phyloP scores from a whole-genome alignment of 92 coral and sea anemone genomes.

The Siderastrea siderea region DNA sequence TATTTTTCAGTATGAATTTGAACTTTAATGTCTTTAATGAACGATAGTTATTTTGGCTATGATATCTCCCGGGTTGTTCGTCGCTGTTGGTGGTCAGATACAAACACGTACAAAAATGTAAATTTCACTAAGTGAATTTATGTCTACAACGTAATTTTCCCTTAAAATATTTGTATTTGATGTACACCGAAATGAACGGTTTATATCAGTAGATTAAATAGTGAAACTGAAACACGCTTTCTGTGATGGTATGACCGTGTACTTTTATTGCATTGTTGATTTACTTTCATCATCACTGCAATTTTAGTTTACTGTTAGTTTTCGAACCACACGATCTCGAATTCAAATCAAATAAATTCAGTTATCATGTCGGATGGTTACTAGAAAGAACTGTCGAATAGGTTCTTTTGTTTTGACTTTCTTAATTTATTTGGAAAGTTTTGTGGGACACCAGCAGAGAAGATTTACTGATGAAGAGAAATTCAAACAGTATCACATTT shows the following conservation, averaged over 20 bases:
- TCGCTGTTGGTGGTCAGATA: conserved; percentile 25
- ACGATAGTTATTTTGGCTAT: neutral
- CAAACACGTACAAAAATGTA: neutral
- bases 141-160: neutral
- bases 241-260: neutral
- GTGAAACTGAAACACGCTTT: neutral
- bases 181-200: no score
- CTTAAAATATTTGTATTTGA: no score
- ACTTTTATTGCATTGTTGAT: neutral
- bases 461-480: neutral
- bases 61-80: neutral
- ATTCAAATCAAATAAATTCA: neutral
- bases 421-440: neutral
- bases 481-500: neutral
- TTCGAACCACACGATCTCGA: neutral
- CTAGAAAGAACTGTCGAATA: neutral
- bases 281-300: neutral
- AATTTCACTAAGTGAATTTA: neutral
- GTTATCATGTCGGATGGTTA: neutral
- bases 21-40: neutral
- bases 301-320: neutral
- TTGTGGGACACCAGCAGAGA: neutral
- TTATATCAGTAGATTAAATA: no score
- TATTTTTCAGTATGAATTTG: neutral
- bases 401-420: no score